Conservation (phyloP, 2,113 vertebrate genomes). For the Terrapene triunguis region DNA sequence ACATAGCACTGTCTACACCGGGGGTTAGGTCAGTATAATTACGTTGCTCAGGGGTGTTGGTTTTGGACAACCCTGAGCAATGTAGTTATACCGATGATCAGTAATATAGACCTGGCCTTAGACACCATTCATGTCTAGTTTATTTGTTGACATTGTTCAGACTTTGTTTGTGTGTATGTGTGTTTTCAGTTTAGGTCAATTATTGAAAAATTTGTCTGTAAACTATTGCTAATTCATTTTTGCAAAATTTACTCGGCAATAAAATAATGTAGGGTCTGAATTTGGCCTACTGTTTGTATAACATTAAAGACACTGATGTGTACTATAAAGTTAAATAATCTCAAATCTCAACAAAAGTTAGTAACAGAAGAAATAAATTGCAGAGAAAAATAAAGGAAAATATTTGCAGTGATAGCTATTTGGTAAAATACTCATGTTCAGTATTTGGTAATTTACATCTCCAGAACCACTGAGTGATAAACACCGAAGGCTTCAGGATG, state of each 20-base stretch:
- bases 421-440: neutral
- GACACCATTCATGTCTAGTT: neutral
- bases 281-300: neutral
- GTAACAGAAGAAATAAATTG: neutral
- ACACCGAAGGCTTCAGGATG: neutral
- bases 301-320: neutral
- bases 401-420: neutral
- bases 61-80: neutral
- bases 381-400: neutral
- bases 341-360: neutral
- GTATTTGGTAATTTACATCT: neutral
- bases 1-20: neutral
- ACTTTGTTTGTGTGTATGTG: neutral
- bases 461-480: neutral
- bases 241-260: neutral
- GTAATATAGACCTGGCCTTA: neutral
- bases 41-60: neutral
- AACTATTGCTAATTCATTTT: neutral
- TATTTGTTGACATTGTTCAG: neutral
- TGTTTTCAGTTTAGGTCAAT: neutral
- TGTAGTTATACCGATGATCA: neutral
- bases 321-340: neutral
- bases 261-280: neutral
- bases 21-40: neutral
- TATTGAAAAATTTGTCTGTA: neutral